Evolutionary conservation across 2,113 vertebrate species (phyloP), one percentile per base, ranked within the genome.

Genomic region (Motacilla alba): DNA sequence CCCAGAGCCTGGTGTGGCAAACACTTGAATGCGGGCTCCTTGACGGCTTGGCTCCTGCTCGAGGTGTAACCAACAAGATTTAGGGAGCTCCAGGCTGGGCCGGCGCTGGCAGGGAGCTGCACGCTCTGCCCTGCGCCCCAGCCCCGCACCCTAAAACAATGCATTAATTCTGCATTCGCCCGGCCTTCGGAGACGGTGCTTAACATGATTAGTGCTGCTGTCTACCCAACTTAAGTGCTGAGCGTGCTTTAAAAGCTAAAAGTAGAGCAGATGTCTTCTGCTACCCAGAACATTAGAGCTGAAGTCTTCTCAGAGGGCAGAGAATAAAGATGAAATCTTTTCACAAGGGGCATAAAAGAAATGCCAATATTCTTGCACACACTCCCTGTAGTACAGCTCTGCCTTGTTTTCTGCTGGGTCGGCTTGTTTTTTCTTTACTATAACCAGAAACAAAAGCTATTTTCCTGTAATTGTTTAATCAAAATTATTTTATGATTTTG

Each of bases 171-270:
- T 96, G 96, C 96, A 89, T 93, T 96, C 93, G 3, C 92, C n/a
- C 5, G 11, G 74, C 94, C 95, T 78, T 63, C 31, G 76, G 97
- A 96, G 97, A 92, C 94, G 83, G 88, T 59, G 95, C 95, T 97
- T 98, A 98, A 98, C 31, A 18, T 82, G 98, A 98, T 98, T 98
- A 98, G 98, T 83, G 97, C 95, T 97, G 98, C 98, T 97, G 96
- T 96, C 98, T 96, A 73, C 95, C 89, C 97, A 66, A 68, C 96
- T 94, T 92, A 91, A 97, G 96, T 28, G 87, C 87, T 92, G 96
- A 94, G 52, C 47, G 78, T 76, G 73, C 89, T 93, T 94, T 85
- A 95, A 93, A 93, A 86, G 72, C 90, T 53, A 70, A 56, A 83
- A 96, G 95, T 26, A 35, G 74, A 74, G 11, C 58, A 72, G 79